Evolutionary conservation across 2,888 invertebrate genomes (phyloP).

Genomic region (Heteromurus nitidus): DNA sequence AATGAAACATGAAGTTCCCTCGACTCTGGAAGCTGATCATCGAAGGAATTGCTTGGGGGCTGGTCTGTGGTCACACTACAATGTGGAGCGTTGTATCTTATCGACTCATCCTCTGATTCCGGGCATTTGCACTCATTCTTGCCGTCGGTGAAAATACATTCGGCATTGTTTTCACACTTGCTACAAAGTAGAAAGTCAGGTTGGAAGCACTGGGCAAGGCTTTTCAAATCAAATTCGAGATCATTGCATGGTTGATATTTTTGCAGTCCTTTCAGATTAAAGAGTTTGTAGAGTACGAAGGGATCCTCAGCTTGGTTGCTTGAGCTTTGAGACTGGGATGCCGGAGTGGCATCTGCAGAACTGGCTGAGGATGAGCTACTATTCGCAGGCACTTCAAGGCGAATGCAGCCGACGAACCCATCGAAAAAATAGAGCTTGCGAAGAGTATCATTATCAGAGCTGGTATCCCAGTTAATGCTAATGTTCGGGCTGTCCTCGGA

Average conservation of each 20-base stretch:
- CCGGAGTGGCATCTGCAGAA: slow-evolving; percentile 14
- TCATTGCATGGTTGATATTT: slow-evolving; percentile 64
- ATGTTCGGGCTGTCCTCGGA: not conserved
- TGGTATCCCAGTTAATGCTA: slow-evolving; percentile 38
- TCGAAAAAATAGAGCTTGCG: slow-evolving; percentile 69
- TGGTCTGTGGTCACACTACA: not conserved
- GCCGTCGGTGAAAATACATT: slow-evolving; percentile 53
- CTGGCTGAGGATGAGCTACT: not conserved
- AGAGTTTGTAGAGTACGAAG: slow-evolving; percentile 2
- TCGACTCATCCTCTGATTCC: slow-evolving; percentile 23
- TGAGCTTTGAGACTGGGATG: not conserved
- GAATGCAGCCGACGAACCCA: slow-evolving; percentile 72
- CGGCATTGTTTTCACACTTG: slow-evolving; percentile 54
- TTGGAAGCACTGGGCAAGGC: slow-evolving; percentile 63
- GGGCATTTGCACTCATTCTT: slow-evolving; percentile 68
- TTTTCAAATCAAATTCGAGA: slow-evolving; percentile 52
- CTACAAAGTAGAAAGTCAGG: slow-evolving; percentile 69
- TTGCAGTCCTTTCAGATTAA: slow-evolving; percentile 44
- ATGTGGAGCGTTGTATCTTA: slow-evolving; percentile 7
- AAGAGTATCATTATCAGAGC: slow-evolving; percentile 8
- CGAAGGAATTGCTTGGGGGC: not conserved
- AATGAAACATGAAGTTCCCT: slow-evolving; percentile 7
- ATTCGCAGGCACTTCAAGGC: slow-evolving; percentile 31
- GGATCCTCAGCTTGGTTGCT: slow-evolving; percentile 19
- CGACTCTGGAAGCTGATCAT: slow-evolving; percentile 10